Percentiles rank a stretch among this genome's conserved stretches.
These are phyloP conservation scores for Dysmachus trigonus DNA, from an alignment of 2,888 invertebrate genomes.

Conservation along the genomic window DNA sequence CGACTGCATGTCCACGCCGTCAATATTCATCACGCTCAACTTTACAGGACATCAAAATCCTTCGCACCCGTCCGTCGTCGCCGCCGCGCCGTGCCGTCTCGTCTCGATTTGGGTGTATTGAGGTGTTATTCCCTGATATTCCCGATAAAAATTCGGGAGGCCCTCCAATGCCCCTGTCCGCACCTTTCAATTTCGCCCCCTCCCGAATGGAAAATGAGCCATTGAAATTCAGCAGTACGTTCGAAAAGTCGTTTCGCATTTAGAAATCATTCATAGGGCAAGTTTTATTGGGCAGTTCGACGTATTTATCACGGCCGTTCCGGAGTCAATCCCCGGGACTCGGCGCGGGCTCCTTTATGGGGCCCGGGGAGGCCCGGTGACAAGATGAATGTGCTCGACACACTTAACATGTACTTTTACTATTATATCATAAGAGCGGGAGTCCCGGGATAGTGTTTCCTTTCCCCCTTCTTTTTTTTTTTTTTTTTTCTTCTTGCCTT, in stretches of 20 bases:
- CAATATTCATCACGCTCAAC: background rate
- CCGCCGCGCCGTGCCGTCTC: background rate
- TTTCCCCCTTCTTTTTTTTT: background rate
- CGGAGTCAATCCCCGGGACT: background rate
- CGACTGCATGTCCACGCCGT: background rate
- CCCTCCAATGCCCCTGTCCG: background rate
- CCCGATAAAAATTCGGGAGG: background rate
- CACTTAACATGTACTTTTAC: constrained; percentile 26
- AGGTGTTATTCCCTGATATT: background rate
- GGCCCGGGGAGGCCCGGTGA: background rate
- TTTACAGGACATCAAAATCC: background rate
- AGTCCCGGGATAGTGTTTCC: background rate
- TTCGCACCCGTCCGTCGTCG: background rate
- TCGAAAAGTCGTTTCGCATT: background rate
- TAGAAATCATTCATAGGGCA: background rate
- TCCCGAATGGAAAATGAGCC: background rate
- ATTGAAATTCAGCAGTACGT: background rate
- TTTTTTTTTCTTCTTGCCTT: no score
- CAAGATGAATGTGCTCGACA: constrained; percentile 28
- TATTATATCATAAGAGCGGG: constrained; percentile 3
- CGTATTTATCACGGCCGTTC: constrained; percentile 2
- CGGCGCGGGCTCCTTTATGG: background rate
- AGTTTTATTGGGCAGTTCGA: constrained; percentile 3
- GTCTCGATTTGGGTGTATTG: background rate
- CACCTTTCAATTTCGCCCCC: background rate